Conservation (phyloP, 2,113 vertebrate species). For the Hylia prasina region DNA sequence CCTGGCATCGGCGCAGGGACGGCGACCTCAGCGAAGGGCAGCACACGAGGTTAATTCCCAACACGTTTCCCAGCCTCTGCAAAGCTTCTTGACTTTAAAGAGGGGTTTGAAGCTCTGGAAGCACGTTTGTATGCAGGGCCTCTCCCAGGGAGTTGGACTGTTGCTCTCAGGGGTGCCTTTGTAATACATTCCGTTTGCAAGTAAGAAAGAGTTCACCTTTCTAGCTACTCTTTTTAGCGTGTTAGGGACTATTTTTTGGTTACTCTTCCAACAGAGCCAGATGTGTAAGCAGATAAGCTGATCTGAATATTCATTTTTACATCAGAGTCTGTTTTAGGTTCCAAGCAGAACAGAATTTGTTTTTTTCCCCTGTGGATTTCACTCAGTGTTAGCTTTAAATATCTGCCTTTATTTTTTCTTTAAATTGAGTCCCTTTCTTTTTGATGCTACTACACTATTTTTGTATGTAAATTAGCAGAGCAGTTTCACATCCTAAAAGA, state of each 20-base stretch:
- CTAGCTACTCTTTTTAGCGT: not conserved
- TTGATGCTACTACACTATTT: not conserved
- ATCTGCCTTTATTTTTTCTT: not conserved
- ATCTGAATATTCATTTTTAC: not conserved
- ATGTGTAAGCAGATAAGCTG: not conserved
- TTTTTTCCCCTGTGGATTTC: not conserved
- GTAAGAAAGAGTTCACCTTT: not conserved
- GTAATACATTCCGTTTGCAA: not conserved
- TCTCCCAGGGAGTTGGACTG: not conserved
- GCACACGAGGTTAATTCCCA: not conserved
- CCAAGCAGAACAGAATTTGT: not conserved
- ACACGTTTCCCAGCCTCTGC: not conserved
- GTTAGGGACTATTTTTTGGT: not conserved
- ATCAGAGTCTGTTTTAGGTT: not conserved
- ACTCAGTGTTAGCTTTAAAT: not conserved
- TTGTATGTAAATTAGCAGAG: not conserved
- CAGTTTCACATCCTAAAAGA: not conserved
- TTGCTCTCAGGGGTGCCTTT: not conserved
- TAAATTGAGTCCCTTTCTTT: not conserved
- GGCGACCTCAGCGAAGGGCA: rapidly evolving
- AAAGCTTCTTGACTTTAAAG: not conserved
- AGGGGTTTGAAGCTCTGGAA: not conserved
- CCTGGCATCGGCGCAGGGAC: rapidly evolving
- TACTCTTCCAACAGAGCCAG: not conserved
- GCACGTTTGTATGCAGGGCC: not conserved